Conservation (phyloP, 2,888 invertebrate species). For the Allophyes oxyacanthae region DNA sequence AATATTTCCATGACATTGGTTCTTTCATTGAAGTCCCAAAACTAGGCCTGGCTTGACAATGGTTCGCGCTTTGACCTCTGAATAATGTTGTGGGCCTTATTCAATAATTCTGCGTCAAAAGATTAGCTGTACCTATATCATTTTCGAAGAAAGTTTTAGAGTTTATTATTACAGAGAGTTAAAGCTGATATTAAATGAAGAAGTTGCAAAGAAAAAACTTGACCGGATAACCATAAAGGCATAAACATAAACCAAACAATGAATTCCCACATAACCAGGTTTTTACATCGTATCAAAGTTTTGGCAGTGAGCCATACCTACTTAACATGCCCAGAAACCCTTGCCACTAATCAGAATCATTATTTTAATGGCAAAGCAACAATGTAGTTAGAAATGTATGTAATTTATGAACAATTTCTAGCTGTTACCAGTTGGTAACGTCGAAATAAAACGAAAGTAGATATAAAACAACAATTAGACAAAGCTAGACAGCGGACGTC, state of each 20-base stretch:
- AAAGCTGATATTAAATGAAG: constrained; percentile 1
- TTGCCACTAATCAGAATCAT: constrained; percentile 24
- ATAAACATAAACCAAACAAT: constrained; percentile 19
- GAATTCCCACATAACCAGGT: constrained; percentile 20
- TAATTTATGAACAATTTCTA: constrained; percentile 35
- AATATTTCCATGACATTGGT: constrained; percentile 33
- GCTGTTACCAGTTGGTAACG: constrained; percentile 27
- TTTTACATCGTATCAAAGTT: constrained; percentile 19
- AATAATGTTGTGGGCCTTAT: too few relatives aligned
- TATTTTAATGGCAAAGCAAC: constrained; percentile 32
- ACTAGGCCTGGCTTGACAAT: constrained; percentile 3
- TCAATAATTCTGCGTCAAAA: too few relatives aligned
- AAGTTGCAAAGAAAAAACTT: constrained; percentile 9
- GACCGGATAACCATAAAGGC: constrained; percentile 10
- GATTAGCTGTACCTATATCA: too few relatives aligned
- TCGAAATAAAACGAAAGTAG: constrained; percentile 73
- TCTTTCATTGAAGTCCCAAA: constrained; percentile 17
- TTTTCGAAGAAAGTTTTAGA: too few relatives aligned
- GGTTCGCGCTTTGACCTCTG: background rate
- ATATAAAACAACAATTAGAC: constrained; percentile 64
- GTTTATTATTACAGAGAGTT: too few relatives aligned
- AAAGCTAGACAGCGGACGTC: constrained; percentile 69
- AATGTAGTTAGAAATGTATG: constrained; percentile 34
- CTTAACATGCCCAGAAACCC: constrained; percentile 24
- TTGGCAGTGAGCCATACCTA: constrained; percentile 25